Percentiles rank a stretch among this genome's conserved stretches.
These are phyloP conservation scores for Cyprinus carpio DNA, from an alignment of 2,113 vertebrate genomes.

Conservation along the genomic window DNA sequence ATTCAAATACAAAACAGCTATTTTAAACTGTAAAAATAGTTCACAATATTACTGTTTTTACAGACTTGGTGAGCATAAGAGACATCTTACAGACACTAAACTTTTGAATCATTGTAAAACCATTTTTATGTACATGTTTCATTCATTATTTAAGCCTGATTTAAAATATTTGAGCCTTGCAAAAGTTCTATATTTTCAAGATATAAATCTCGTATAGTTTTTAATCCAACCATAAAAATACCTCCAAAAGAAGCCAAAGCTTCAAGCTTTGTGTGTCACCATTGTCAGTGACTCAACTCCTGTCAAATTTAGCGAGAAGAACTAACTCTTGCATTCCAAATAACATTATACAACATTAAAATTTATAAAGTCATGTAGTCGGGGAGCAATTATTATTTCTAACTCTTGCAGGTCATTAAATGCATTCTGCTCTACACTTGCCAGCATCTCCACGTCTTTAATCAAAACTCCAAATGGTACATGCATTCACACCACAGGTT, in stretches of 20 bases:
- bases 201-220: background rate
- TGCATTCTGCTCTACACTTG: background rate
- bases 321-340: background rate
- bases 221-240: background rate
- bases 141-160: background rate
- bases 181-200: background rate
- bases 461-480: slow-evolving; percentile 30
- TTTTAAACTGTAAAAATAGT: no score
- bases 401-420: background rate
- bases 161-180: background rate
- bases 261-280: background rate
- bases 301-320: background rate
- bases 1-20: no score
- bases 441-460: background rate
- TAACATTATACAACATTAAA: slow-evolving; percentile 4
- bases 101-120: background rate
- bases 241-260: background rate
- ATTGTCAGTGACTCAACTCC: no score
- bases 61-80: no score
- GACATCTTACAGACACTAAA: no score
- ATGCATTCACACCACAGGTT: background rate
- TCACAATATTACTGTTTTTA: no score
- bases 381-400: slow-evolving; percentile 5
- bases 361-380: background rate
- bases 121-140: background rate